These are phyloP conservation scores for Holothuria scabra DNA, from an alignment of 53 echinoderm and acorn worm genomes.

Conservation along the genomic window DNA sequence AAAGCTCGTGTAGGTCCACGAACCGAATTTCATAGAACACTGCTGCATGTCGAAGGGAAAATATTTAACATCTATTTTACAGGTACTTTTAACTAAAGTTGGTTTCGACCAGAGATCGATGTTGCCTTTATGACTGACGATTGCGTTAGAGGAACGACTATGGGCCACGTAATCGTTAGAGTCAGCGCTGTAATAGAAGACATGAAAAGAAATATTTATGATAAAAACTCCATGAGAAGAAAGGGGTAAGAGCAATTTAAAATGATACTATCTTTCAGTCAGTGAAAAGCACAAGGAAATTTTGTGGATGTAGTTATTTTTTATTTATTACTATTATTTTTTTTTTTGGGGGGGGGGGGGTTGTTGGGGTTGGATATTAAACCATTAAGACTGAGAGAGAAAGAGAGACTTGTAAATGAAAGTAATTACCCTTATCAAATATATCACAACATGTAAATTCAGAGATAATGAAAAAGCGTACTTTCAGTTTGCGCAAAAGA, in stretches of 20 bases:
- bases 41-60: slow-evolving; percentile 98
- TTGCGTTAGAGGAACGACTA: slow-evolving; percentile 84
- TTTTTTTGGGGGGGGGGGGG: slow-evolving; percentile 19
- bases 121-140: slow-evolving; percentile 61
- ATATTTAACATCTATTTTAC: slow-evolving; percentile 95
- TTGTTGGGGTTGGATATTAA: background rate
- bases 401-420: no score
- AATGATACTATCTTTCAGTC: background rate
- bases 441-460: no score
- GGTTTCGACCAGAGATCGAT: slow-evolving; percentile 97
- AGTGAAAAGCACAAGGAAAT: no score
- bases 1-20: slow-evolving; percentile 95
- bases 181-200: slow-evolving; percentile 72
- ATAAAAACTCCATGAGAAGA: no score
- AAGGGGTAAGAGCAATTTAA: background rate
- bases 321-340: no score
- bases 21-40: slow-evolving; percentile 96
- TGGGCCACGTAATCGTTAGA: slow-evolving; percentile 91
- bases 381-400: no score
- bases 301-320: no score
- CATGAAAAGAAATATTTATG: background rate
- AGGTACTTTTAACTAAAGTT: slow-evolving; percentile 85
- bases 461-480: no score
- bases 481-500: no score
- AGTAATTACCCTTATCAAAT: no score